Evolutionary conservation across 1,140 invertebrate species (phyloP).

Genomic region (Drosophila lacertosa): DNA sequence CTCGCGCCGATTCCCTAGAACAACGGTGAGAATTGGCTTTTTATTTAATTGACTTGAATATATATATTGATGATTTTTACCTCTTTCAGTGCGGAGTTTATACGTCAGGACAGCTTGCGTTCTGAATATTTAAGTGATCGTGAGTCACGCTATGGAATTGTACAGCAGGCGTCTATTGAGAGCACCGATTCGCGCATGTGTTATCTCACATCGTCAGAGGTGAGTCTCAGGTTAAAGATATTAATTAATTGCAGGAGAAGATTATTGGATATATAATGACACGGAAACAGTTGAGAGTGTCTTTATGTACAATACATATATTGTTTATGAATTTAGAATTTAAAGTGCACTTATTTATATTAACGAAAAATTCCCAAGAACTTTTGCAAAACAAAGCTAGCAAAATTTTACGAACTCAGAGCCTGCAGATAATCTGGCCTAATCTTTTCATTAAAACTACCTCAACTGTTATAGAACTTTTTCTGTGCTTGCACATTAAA

Average conservation of each 20-base stretch:
- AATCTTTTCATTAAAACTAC: neutral
- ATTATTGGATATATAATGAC: no score
- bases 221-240: conserved; percentile 86
- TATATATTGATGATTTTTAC: conserved; percentile 18
- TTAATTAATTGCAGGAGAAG: no score
- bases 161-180: conserved; percentile 96
- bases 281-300: no score
- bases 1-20: conserved; percentile 92
- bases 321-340: no score
- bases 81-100: conserved; percentile 90
- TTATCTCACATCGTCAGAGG: conserved; percentile 97
- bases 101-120: conserved; percentile 94
- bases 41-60: neutral
- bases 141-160: conserved; percentile 93
- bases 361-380: neutral
- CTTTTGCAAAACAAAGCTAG: neutral
- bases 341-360: no score
- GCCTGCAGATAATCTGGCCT: neutral
- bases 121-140: conserved; percentile 96
- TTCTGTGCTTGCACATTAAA: neutral
- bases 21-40: conserved; percentile 88
- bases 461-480: neutral
- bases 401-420: neutral
- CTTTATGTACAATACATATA: no score
- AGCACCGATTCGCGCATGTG: conserved; percentile 96